Base-by-base conservation (phyloP, 2,113 vertebrate genomes). In the Scalopus aquaticus region DNA sequence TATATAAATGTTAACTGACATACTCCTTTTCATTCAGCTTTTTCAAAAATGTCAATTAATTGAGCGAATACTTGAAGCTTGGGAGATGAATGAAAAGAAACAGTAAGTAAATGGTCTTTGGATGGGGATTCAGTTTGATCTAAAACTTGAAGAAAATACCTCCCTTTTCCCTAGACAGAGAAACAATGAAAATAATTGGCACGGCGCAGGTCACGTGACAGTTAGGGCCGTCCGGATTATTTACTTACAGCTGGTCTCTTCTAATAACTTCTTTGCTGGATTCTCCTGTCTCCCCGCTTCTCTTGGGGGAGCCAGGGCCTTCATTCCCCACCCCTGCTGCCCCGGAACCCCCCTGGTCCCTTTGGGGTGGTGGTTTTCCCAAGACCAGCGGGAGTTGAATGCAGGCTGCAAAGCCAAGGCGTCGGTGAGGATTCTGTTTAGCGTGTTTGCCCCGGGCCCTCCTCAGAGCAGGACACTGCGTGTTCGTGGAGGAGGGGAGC, bases 31-130 rank as follows among this genome's bases (percentile, higher is more conserved):
- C 37, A 77, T 92, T 51, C 79, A 99, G 99, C 98, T 99, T 92
- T 99, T 99, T 98, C 98, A 99, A 97, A 99, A 99, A 98, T 99
- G 99, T 98, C 99, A 99, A 94, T 98, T 99, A 97, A 99, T 99
- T 97, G 99, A 99, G 98, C 98, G 99, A 99, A 99, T 99, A 97
- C 97, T 99, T 96, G 99, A 99, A 60, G 99, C 99, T 17, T 99
- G 99, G 99, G 99, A 98, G 92, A 98, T 99, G 97, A 99, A 99
- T 90, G 99, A 99, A 96, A 99, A 99, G 97, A 99, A 99, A 97
- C 99, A 99, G 99, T 99, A 98, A 99, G 99, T 99, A 95, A 39
- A 95, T 76, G 62, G 35, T 87, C 96, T 70, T 93, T 92, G 28
- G 49, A 51, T 54, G 90, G 46, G 17, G 64, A 32, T 37, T 85